Base-by-base conservation (phyloP, 2,113 vertebrate genomes). In the Sphyrna mokarran region DNA sequence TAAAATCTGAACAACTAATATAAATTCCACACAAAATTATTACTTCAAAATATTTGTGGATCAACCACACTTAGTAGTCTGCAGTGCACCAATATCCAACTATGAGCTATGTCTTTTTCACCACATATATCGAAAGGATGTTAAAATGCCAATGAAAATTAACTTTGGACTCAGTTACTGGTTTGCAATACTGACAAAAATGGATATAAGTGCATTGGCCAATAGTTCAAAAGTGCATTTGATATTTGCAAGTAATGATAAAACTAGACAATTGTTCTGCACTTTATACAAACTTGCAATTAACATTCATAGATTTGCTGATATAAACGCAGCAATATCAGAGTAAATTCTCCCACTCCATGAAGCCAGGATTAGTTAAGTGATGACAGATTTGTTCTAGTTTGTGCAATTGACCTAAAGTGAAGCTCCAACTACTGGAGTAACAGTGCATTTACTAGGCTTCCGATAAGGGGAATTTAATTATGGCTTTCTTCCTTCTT, bases 71-170 rank as follows among this genome's bases (percentile, higher is more conserved):
- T 61, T 90, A 76, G 48, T 22, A 95, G 43, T 66, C 63, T 68
- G 89, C n/a, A 93, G 33, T 93, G 89, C 68, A 95, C 43, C 94
- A 95, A 95, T 54, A 16, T 76, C 94, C 29, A 72, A n/a, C 7
- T 37, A 93, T 66, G n/a, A 93, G 37, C 37, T 37, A 83, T 43
- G 80, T 43, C 20, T 54, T 54, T 89, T 89, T 58, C 26, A 61
- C 23, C 54, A 90, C 80, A 83, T 26, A 13, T 54, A 61, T 95
- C 54, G 70, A 95, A 72, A 72, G 40, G 54, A 95, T 76, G 26
- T 40, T 72, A 95, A 95, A 95, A 48, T 72, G 68, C 63, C 68
- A 69, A 66, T 16, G 69, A 72, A 70, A 72, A 29, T 33, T 14
- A 29, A 89, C 83, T 86, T n/a, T 68, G 61, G 63, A 95, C n/a